Evolutionary conservation across 2,113 vertebrate genomes (phyloP), one percentile per base, ranked within the genome.

Genomic region (Archilochus colubris): DNA sequence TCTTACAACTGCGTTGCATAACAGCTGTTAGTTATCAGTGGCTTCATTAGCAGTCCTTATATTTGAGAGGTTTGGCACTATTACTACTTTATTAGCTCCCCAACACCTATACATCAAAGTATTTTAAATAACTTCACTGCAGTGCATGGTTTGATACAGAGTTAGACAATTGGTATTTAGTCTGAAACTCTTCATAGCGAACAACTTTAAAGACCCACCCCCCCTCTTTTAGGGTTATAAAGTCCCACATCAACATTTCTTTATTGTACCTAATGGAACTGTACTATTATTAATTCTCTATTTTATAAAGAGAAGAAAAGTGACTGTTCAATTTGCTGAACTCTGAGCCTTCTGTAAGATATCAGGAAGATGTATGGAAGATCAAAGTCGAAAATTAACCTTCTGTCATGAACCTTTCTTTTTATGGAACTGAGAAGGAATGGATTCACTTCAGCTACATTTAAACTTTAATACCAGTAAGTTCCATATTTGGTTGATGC

Each of bases 401-500:
- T 72, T 62, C 48, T 66, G 44, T 55, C 61, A 40, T 4, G 27
- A 91, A 82, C 64, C 23, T 67, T 82, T 90, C 67, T 80, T 95
- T 95, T 75, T 66, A 83, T 33, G 23, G 57, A 91, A 78, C 7
- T 12, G 36, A 50, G 68, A 54, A 88, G 61, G 80, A 91, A 92
- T 12, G 67, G 63, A 74, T 63, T 86, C 68, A 31, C 69, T 92
- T 89, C 33, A 70, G 86, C 44, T 91, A 86, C 84, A 74, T 62
- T 86, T 48, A 67, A 89, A 66, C 23, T 67, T 88, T 36, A 86
- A 38, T 54, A 74, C 63, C 33, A 84, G 44, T 55, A 58, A 78
- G 38, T 62, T 86, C 80, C 79, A 82, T 84, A 93, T 94, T 94
- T 95, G 93, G 93, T 74, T 84, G 1, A 2, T 73, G 61, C 70